Percentiles rank a stretch among this genome's conserved stretches.
phyloP scores from a whole-genome alignment of 2,113 vertebrate species.

The Propithecus coquereli region DNA sequence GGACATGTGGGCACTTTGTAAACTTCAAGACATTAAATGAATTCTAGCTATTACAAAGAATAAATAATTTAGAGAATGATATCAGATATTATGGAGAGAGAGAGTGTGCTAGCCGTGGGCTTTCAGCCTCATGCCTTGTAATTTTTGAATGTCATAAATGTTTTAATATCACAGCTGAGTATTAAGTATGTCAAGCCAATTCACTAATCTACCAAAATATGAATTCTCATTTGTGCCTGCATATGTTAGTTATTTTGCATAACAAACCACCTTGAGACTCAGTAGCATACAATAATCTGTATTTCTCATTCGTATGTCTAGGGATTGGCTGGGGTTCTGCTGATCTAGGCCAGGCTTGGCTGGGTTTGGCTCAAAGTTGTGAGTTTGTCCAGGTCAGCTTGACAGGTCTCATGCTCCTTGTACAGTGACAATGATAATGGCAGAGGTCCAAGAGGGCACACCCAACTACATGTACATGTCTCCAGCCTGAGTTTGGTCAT shows the following conservation, averaged over 20 bases:
- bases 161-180: background rate
- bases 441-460: background rate
- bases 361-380: background rate
- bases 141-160: background rate
- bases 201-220: background rate
- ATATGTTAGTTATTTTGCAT: constrained; percentile 6
- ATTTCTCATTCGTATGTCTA: background rate
- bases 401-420: background rate
- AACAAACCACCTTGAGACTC: background rate
- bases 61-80: constrained; percentile 29
- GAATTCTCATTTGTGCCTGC: background rate
- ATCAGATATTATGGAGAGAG: background rate
- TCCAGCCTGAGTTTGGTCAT: background rate
- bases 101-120: background rate
- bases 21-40: background rate
- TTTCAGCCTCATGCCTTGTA: background rate
- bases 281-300: background rate
- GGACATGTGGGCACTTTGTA: background rate
- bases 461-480: background rate
- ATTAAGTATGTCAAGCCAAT: background rate
- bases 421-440: background rate
- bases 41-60: constrained; percentile 5
- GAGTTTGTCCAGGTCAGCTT: background rate
- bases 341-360: background rate
- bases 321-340: background rate